Percentiles rank a stretch among this genome's conserved stretches.
Evolutionary conservation across 2,113 vertebrate genomes (phyloP).

Genomic region (Hiodon tergisus): DNA sequence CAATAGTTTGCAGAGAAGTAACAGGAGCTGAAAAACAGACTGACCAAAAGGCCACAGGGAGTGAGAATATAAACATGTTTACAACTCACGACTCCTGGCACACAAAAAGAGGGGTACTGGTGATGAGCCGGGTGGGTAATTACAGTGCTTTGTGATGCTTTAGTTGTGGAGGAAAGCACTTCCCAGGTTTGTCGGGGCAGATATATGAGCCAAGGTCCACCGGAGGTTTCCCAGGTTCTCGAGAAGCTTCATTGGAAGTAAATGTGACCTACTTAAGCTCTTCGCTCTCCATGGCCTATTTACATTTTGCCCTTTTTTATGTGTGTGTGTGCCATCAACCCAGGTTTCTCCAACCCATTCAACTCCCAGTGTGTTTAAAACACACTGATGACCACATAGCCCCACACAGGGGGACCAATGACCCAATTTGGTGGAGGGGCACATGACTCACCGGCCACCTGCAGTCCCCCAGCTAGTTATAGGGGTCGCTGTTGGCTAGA

Average conservation of each 20-base stretch:
- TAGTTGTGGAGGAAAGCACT: background rate
- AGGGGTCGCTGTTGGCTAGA: no score
- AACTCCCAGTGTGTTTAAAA: no score
- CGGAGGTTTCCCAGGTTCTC: slow-evolving; percentile 6
- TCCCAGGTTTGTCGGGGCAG: slow-evolving; percentile 4
- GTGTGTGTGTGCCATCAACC: no score
- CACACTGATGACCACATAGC: no score
- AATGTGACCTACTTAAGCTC: slow-evolving; percentile 20
- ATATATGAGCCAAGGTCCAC: slow-evolving; percentile 3
- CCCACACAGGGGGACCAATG: no score
- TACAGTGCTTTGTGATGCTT: slow-evolving; percentile 4
- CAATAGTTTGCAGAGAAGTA: no score
- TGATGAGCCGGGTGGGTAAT: background rate
- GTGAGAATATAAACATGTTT: background rate
- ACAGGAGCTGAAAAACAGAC: background rate
- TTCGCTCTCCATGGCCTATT: background rate
- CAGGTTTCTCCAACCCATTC: no score
- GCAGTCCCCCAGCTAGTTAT: no score
- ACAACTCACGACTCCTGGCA: background rate
- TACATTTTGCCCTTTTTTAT: background rate
- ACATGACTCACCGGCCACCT: no score
- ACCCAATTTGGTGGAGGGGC: no score
- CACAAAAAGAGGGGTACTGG: background rate
- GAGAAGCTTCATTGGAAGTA: background rate
- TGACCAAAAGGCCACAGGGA: background rate